Evolutionary conservation across 2,797 vertebrate species (phyloP), one percentile per base, ranked within the genome.

Genomic region (Limosa lapponica): DNA sequence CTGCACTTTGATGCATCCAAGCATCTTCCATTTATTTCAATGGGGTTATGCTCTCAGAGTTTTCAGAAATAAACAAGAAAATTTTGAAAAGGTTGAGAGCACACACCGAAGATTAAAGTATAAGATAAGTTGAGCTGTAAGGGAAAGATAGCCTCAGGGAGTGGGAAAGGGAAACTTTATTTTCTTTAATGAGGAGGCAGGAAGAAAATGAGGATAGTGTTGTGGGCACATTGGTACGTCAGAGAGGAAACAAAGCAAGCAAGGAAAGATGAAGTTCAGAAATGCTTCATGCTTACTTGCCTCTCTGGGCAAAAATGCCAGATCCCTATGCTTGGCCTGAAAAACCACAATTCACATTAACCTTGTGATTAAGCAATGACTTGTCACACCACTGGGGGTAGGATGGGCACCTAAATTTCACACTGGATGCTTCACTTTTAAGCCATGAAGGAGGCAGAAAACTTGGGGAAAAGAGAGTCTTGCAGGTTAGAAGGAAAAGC

Each of bases 1-100:
- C 66, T 89, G 75, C 16, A 49, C 93, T 94, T 93, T 51, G 67
- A 88, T 82, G 80, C 48, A 87, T 34, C 19, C 46, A 89, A 75
- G 34, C 44, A 58, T 79, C 80, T 82, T 87, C 67, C 61, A 82
- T 77, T 95, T 95, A 94, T 90, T 96, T 85, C 81, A 92, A 84
- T 41, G 59, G 71, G 39, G 80, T 80, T 90, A 39, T 43, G 73
- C n/a, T 69, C 43, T 80, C 61, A 69, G 78, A 84, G 44, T 78
- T 95, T 91, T 89, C 30, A 81, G 54, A 94, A 87, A 66, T 88
- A 87, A 95, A 88, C 48, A 92, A 25, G 32, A 73, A 93, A 75
- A 81, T 80, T 94, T 69, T 82, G 77, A 77, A 88, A 67, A 55
- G 70, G 62, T 66, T 86, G 81, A 91, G 77, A 95, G 85, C 23